Evolutionary conservation across 2,797 vertebrate genomes (phyloP), one percentile per base, ranked within the genome.

Genomic region (Distichodus sexfasciatus): DNA sequence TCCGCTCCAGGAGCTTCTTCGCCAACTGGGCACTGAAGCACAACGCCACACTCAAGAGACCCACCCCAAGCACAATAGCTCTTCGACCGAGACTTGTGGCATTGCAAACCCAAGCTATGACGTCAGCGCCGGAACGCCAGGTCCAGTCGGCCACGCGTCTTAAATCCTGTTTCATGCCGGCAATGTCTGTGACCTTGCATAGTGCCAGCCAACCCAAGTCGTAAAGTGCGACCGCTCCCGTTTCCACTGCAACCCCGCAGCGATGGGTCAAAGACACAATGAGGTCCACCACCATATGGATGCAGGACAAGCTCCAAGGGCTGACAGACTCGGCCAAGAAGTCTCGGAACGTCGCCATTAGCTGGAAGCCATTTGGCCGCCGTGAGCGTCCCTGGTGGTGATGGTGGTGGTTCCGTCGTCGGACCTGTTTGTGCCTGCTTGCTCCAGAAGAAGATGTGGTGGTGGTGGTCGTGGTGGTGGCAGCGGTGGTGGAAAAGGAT

Each of bases 221-320:
- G 66, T 93, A 93, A 26, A 95, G 82, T 63, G 91, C 87, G 48
- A 90, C 60, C 3, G 85, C 90, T 24, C 90, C 89, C 0, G 83
- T 85, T 85, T 95, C 95, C 38, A 94, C 91, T 0, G 82, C 88
- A 4, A 94, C 83, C 31, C 93, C 89, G 31, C 91, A 92, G 44
- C 86, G 87, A 69, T 91, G 91, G 66, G 91, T 90, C 80, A 94
- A 88, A 48, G 93, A 90, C 48, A 92, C 92, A 12, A 92, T 92
- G 73, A 94, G 88, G 77, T 94, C 89, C 28, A 95, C 93, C 70
- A 95, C 83, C 84, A 94, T 89, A 81, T 89, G 91, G 61, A 96
- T 79, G 53, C 92, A 93, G 48, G 92, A 92, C 69, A 94, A 84
- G 75, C 92, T 94, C 86, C 93, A 95, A 66, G 93, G 82, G 63